A percentile compares a stretch with the other conserved stretches of the same genome.
phyloP scores from a whole-genome alignment of 2,113 vertebrate species.

The Thryonomys swinderianus region DNA sequence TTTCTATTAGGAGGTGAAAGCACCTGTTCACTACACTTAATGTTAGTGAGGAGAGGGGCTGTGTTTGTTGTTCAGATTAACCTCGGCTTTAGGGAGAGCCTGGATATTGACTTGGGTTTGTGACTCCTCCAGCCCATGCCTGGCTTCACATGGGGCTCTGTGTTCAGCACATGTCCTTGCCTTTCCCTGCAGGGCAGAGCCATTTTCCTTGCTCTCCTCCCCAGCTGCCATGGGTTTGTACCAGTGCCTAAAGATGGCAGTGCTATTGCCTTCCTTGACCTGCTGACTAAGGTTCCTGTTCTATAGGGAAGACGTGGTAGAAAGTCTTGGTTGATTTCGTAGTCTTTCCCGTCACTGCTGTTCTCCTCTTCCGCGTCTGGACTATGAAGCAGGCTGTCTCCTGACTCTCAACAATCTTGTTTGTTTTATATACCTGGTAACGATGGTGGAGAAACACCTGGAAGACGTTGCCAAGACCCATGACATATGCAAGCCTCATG shows the following conservation, averaged over 20 bases:
- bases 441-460: not conserved
- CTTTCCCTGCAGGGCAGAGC: not conserved
- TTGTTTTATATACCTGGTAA: not conserved
- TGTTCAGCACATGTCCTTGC: not conserved
- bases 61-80: not conserved
- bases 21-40: not conserved
- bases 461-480: not conserved
- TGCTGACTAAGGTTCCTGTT: not conserved
- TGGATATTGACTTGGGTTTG: not conserved
- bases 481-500: not conserved
- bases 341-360: too few relatives aligned
- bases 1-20: not conserved
- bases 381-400: too few relatives aligned
- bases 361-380: not conserved
- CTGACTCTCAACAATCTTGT: too few relatives aligned
- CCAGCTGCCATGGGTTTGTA: not conserved
- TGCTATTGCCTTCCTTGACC: not conserved
- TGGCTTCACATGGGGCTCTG: not conserved
- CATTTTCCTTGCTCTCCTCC: not conserved
- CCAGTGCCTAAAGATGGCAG: not conserved
- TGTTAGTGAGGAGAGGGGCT: not conserved
- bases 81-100: not conserved
- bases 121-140: not conserved
- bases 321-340: too few relatives aligned
- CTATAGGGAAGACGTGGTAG: not conserved